phyloP scores from a whole-genome alignment of 2,113 vertebrate genomes.

The Edolisoma coerulescens region DNA sequence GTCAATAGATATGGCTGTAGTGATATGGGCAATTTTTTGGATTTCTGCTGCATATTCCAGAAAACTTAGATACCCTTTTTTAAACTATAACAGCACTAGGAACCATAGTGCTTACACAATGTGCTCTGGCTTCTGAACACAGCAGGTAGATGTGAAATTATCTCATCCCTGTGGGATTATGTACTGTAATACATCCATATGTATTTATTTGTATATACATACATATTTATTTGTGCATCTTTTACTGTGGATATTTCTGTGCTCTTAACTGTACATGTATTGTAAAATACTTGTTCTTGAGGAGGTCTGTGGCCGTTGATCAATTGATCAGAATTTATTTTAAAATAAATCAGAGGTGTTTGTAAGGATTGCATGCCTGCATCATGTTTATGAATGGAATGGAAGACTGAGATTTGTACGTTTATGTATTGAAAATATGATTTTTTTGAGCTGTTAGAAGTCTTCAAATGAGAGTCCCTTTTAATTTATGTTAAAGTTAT shows the following conservation, averaged over 20 bases:
- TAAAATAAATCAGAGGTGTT: not conserved
- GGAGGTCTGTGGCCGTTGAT: not conserved
- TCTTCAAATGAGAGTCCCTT: not conserved
- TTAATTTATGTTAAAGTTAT: slow-evolving; percentile 54
- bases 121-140: not conserved
- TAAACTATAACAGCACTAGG: not conserved
- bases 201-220: not conserved
- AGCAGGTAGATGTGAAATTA: not conserved
- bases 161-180: slow-evolving; percentile 64
- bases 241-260: not conserved
- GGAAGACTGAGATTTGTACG: not conserved
- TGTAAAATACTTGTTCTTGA: not conserved
- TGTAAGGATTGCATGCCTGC: not conserved
- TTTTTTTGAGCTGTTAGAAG: not conserved
- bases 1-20: not conserved
- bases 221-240: not conserved
- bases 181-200: not conserved
- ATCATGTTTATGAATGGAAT: not conserved
- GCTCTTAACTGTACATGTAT: not conserved
- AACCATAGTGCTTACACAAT: not conserved
- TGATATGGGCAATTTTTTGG: not conserved
- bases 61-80: not conserved
- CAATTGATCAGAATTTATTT: not conserved
- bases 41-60: not conserved
- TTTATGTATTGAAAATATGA: not conserved